Evolutionary conservation across 2,797 vertebrate species (phyloP), one percentile per base, ranked within the genome.

Genomic region (Tinamus major): DNA sequence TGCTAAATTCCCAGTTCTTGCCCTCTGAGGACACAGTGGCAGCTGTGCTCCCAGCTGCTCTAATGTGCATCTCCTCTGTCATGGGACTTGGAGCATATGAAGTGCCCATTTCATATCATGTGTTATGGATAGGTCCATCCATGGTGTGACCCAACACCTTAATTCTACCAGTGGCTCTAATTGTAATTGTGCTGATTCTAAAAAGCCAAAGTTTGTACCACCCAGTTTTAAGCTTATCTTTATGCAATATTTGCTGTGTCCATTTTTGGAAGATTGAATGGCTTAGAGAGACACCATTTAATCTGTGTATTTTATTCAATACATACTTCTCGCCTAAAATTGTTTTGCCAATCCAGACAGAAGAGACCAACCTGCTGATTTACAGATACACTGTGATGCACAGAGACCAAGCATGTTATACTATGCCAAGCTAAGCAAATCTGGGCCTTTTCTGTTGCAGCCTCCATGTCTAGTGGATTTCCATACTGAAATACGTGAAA

Each of bases 61-160:
- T 26, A n/a, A 33, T 5, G 2, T 1, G 0, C 10, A 64, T 9
- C 37, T 31, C 51, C 65, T 68, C 69, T 61, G 0, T 17, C 0
- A 0, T 70, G 44, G 19, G 10, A 23, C 27, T 41, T 44, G 10
- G 16, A 70, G 3, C 5, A n/a, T 42, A 27, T 1, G 0, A 10
- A 9, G 7, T 39, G 20, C 9, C 35, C 13, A 5, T 42, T 76
- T 82, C 39, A 9, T 2, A 17, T 12, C 23, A 16, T 0, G 7
- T 53, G 15, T 37, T 31, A 26, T 27, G 41, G 51, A 9, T 42
- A 14, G 9, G 6, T 10, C 27, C 75, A 13, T 33, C 16, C 19
- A 71, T 49, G 24, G 2, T 51, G 37, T 46, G 19, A 37, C 29
- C 35, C 26, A 13, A 0, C 1, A 3, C 19, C 14, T 51, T 74